Base-by-base conservation (phyloP, 2,113 vertebrate genomes). In the Geococcyx californianus region DNA sequence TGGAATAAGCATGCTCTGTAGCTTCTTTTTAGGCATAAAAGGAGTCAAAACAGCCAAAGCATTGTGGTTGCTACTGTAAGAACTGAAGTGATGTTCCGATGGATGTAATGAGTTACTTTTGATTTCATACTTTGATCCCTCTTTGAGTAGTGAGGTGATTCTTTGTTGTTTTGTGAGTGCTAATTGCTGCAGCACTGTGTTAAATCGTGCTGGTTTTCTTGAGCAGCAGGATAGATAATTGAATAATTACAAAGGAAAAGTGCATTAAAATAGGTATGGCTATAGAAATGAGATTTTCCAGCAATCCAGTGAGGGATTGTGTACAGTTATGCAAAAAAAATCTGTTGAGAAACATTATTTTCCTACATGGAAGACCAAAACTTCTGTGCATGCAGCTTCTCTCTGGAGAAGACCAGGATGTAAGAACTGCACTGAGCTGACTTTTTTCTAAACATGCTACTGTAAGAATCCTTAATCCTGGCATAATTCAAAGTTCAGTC, bases 101-200 rank as follows among this genome's bases (percentile, higher is more conserved):
- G 42, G 67, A 31, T 44, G 47, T 89, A 93, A 93, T 84, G 74
- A 95, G 77, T 81, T 86, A 76, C 45, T 64, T 97, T 69, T 90
- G 56, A 91, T 93, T 95, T 93, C 79, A 60, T 87, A 83, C 59
- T 94, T 93, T 91, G 80, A 94, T 97, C 64, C 63, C 15, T 89
- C 73, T 82, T 78, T 62, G 56, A 95, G n/a, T 68, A 67, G 75
- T 38, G 80, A 92, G 94, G 84, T 90, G 84, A 68, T 91, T 73
- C 90, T 92, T 94, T 84, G 51, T 89, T 94, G 70, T 93, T 87
- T 89, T 86, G 59, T 38, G 78, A 96, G 67, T 67, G 62, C 49
- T 96, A 95, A 96, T 97, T 96, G 78, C 66, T 78, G 63, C 58
- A 92, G 24, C 56, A 28, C 58, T 92, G 9, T 38, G 73, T 89